phyloP scores from a whole-genome alignment of 2,888 invertebrate genomes.

The Cephus sareptanus region DNA sequence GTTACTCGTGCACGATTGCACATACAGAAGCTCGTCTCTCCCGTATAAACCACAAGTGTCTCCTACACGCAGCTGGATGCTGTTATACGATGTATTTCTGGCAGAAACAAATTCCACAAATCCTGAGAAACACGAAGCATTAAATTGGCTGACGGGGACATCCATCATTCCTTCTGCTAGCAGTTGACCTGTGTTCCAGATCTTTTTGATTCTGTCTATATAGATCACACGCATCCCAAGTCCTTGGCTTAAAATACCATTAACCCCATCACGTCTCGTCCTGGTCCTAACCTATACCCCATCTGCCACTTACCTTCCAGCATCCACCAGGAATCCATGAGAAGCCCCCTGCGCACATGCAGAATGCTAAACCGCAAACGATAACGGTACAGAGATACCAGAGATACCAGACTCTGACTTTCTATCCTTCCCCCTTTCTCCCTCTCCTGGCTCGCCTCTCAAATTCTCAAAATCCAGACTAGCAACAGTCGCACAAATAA shows the following conservation, averaged over 20 bases:
- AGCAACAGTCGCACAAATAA: conserved; percentile 44
- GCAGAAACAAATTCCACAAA: conserved; percentile 25
- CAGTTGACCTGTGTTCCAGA: background rate
- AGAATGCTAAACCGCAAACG: conserved; percentile 4
- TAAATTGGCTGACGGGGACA: conserved; percentile 25
- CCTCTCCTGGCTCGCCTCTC: conserved; percentile 18
- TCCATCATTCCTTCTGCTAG: conserved; percentile 24
- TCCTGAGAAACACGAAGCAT: conserved; percentile 24
- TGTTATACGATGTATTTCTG: conserved; percentile 15
- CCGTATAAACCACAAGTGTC: background rate
- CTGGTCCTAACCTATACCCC: background rate
- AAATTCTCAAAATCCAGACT: conserved; percentile 27
- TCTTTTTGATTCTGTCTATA: background rate
- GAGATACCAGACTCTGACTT: background rate
- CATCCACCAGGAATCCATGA: background rate
- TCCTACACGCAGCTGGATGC: conserved; percentile 1
- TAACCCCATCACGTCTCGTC: conserved; percentile 9
- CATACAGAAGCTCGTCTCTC: background rate
- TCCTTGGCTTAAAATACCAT: conserved; percentile 16
- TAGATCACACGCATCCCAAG: background rate
- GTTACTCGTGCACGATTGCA: background rate
- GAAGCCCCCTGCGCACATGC: background rate
- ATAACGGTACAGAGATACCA: background rate
- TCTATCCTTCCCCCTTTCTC: background rate
- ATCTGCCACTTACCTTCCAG: background rate